Percentiles rank a stretch among this genome's conserved stretches.
These are phyloP conservation scores for Cynodonichthys magdalenae DNA, from an alignment of 2,797 vertebrate species.

Conservation along the genomic window DNA sequence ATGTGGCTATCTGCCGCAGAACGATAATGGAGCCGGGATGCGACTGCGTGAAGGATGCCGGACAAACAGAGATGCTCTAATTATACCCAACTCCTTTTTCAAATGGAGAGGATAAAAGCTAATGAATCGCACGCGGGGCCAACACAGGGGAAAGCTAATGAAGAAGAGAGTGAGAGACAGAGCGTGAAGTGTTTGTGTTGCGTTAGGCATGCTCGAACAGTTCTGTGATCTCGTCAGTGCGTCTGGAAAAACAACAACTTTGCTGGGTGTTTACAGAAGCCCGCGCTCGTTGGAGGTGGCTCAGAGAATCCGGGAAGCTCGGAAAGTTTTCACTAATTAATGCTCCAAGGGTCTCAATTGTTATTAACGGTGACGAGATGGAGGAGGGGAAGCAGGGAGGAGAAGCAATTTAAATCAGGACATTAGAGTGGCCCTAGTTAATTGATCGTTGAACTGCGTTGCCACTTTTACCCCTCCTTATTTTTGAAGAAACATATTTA, in stretches of 20 bases:
- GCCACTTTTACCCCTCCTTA: neutral
- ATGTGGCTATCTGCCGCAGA: slow-evolving; percentile 64
- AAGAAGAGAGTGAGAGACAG: slow-evolving; percentile 71
- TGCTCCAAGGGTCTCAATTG: slow-evolving; percentile 89
- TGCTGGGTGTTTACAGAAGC: slow-evolving; percentile 79
- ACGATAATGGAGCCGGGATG: slow-evolving; percentile 81
- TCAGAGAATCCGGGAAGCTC: slow-evolving; percentile 72
- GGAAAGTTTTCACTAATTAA: slow-evolving; percentile 89
- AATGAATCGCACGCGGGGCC: slow-evolving; percentile 79
- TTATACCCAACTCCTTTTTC: slow-evolving; percentile 79
- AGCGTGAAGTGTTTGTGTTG: slow-evolving; percentile 42
- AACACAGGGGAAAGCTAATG: slow-evolving; percentile 78
- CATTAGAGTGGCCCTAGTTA: slow-evolving; percentile 28
- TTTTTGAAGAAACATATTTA: too few relatives aligned
- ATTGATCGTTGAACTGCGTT: slow-evolving; percentile 24
- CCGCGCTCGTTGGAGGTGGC: slow-evolving; percentile 69
- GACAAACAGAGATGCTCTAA: slow-evolving; percentile 84
- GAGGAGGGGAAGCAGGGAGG: slow-evolving; percentile 81
- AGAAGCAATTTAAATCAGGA: slow-evolving; percentile 58
- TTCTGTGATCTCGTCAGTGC: slow-evolving; percentile 75
- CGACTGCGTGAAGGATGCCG: slow-evolving; percentile 66
- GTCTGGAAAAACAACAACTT: slow-evolving; percentile 74
- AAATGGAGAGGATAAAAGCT: slow-evolving; percentile 84
- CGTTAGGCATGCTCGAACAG: slow-evolving; percentile 61
- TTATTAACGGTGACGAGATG: slow-evolving; percentile 87